These are phyloP conservation scores for Hydropotes inermis DNA, from an alignment of 2,113 vertebrate species.

Conservation along the genomic window DNA sequence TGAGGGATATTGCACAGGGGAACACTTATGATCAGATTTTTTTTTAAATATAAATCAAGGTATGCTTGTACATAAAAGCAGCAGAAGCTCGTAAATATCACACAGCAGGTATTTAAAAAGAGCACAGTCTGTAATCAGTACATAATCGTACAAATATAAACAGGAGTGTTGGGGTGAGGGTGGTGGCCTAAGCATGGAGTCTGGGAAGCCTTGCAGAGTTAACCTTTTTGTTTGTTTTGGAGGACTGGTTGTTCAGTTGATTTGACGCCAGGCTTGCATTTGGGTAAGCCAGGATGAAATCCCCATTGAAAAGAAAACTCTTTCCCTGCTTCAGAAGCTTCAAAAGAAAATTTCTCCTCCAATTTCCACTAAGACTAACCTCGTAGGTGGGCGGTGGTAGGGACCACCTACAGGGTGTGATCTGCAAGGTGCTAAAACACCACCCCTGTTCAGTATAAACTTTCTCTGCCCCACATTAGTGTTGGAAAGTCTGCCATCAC, in stretches of 20 bases:
- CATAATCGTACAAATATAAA: neutral
- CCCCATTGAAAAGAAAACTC: slow-evolving; percentile 35
- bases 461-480: neutral
- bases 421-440: neutral
- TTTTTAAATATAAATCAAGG: neutral
- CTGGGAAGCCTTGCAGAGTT: neutral
- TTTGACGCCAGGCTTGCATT: slow-evolving; percentile 45
- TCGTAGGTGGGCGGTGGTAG: neutral
- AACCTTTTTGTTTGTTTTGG: slow-evolving; percentile 21
- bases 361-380: neutral
- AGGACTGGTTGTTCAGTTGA: slow-evolving; percentile 27
- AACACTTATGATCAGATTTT: neutral
- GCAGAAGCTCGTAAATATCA: neutral
- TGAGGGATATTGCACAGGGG: neutral
- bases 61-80: neutral
- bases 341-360: slow-evolving; percentile 47
- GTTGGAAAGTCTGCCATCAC: neutral
- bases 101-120: neutral
- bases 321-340: neutral
- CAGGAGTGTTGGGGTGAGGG: neutral
- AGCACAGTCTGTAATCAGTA: neutral
- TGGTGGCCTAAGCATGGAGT: neutral
- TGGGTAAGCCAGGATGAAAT: slow-evolving; percentile 48
- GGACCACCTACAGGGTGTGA: slow-evolving; percentile 23
- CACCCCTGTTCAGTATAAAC: neutral